Base-by-base conservation (phyloP, 2,113 vertebrate species). In the Chionis minor region DNA sequence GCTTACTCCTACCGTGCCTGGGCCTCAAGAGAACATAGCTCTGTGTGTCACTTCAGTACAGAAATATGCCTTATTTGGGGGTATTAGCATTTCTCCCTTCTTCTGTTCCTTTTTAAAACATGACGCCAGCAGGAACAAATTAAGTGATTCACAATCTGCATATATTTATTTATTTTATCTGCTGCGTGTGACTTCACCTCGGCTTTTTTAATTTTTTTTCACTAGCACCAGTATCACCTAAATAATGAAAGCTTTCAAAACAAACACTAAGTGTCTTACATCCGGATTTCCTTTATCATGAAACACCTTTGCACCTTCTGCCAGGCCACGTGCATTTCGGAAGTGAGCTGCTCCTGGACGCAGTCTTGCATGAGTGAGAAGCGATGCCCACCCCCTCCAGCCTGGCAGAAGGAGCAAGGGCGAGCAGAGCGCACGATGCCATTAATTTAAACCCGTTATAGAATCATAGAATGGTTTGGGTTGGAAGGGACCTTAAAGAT, bases 381-480 rank as follows among this genome's bases (percentile, higher is more conserved):
- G 52, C 0, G 2, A 89, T 61, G 55, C 32, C 77, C 22, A 5
- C 42, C 70, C 45, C 40, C 27, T 75, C 30, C 56, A 52, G 70
- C 26, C 66, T 28, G 49, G n/a, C 87, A 61, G n/a, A 62, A 55
- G 0, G 12, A 91, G n/a, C 40, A 55, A 55, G 71, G 63, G 49
- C 0, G 3, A 86, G 78, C 56, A 59, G 14, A 90, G 40, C 3
- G 3, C 0, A 0, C 3, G 16, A 45, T 35, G 32, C 67, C 10
- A 1, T 24, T 63, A 49, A 12, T 59, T 74, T 44, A 17, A 80
- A 83, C 52, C 38, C 0, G 0, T 4, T 58, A 23, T 6, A 42
- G 61, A 63, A 63, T 27, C 35, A 62, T 8, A 27, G 35, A 40
- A 62, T 27, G 16, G 35, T 40, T 40, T 2, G 16, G 12, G 61